Evolutionary conservation across 2,888 invertebrate species (phyloP).

Genomic region (Folsomia manolachei): DNA sequence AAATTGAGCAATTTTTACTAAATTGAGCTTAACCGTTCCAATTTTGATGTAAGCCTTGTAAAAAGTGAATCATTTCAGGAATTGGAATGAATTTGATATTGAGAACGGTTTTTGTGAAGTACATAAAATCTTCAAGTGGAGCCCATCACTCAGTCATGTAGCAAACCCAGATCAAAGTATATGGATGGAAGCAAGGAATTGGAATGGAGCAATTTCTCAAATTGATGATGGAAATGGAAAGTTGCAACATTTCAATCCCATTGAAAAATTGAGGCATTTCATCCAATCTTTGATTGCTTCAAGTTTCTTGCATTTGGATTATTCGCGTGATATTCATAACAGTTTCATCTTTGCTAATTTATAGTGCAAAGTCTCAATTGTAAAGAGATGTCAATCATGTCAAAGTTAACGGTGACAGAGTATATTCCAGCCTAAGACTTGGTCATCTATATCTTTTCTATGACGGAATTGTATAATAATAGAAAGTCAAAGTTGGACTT

Average conservation of each 20-base stretch:
- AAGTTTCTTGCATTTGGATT: too few relatives aligned
- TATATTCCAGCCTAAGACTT: too few relatives aligned
- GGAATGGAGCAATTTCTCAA: slow-evolving; percentile 43
- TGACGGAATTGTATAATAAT: slow-evolving; percentile 33
- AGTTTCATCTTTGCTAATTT: too few relatives aligned
- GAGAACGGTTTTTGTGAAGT: background rate
- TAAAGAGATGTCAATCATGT: too few relatives aligned
- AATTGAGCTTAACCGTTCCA: background rate
- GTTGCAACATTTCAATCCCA: background rate
- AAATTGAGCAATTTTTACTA: background rate
- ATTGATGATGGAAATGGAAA: slow-evolving; percentile 35
- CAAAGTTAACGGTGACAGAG: too few relatives aligned
- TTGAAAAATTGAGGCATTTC: background rate
- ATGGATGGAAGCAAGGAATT: background rate
- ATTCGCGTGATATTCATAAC: too few relatives aligned
- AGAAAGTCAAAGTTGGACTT: slow-evolving; percentile 12
- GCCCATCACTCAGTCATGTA: slow-evolving; percentile 5
- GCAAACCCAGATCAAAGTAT: too few relatives aligned
- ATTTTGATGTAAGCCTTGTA: background rate
- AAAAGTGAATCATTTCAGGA: background rate
- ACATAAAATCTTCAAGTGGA: background rate
- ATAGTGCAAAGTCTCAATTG: too few relatives aligned
- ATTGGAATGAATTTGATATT: background rate
- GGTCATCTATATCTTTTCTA: slow-evolving; percentile 22
- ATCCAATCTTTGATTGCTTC: too few relatives aligned